Percentiles rank a stretch among this genome's conserved stretches.
Conservation (phyloP, 2,797 vertebrate species). For the Anomalospiza imberbis region DNA sequence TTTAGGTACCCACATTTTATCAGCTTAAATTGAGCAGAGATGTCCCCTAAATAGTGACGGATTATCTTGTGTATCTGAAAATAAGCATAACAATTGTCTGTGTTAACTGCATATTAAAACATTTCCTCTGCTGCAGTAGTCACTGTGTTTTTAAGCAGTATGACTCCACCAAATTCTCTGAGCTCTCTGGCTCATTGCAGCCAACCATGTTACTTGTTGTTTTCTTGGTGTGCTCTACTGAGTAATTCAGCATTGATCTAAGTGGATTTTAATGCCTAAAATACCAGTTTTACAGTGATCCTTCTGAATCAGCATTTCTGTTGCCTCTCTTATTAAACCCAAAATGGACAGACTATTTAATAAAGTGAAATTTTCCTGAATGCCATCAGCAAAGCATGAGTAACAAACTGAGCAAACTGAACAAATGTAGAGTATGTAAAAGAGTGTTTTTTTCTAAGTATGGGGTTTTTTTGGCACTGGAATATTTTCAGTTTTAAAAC, state of each 20-base stretch:
- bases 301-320: not conserved
- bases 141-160: slow-evolving; percentile 30
- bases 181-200: not conserved
- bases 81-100: slow-evolving; percentile 34
- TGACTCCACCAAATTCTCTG: not conserved
- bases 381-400: not conserved
- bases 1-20: slow-evolving; percentile 75
- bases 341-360: not conserved
- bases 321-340: not conserved
- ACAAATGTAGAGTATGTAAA: not conserved
- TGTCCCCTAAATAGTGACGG: slow-evolving; percentile 63
- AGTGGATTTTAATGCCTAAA: not conserved
- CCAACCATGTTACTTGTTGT: not conserved
- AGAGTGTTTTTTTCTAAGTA: not conserved
- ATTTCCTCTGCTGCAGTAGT: slow-evolving; percentile 56
- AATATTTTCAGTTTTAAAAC: not conserved
- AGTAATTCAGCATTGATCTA: not conserved
- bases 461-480: not conserved
- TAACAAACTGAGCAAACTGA: slow-evolving; percentile 28
- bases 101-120: slow-evolving; percentile 52
- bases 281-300: not conserved
- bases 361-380: not conserved
- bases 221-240: not conserved
- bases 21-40: slow-evolving; percentile 62
- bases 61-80: slow-evolving; percentile 70